A percentile compares a stretch with the other conserved stretches of the same genome.
These are phyloP conservation scores for Podarcis cretensis DNA, from an alignment of 2,113 vertebrate species.

Conservation along the genomic window DNA sequence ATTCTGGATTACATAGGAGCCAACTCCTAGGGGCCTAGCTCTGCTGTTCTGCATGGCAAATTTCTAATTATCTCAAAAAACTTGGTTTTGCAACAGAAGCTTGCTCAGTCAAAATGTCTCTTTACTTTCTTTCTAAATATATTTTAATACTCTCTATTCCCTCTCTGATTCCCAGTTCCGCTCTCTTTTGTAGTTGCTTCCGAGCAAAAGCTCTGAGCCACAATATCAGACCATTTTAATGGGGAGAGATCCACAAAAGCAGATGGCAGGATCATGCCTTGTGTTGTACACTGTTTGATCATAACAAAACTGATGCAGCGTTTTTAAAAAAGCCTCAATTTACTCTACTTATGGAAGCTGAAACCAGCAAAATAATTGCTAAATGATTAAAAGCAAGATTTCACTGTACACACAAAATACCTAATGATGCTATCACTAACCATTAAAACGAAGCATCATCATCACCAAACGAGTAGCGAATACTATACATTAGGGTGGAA, in stretches of 20 bases:
- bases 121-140: fast-evolving
- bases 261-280: not conserved
- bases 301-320: not conserved
- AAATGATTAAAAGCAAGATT: slow-evolving; percentile 22
- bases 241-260: not conserved
- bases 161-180: not conserved
- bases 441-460: slow-evolving; percentile 8
- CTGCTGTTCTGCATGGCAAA: not conserved
- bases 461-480: not conserved
- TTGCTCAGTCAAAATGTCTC: not conserved
- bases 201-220: not conserved
- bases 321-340: not conserved
- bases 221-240: not conserved
- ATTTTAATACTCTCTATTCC: not conserved
- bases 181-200: slow-evolving; percentile 1
- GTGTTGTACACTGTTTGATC: not conserved
- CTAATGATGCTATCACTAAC: not conserved
- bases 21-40: too few relatives aligned
- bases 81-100: not conserved
- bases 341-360: not conserved
- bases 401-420: not conserved
- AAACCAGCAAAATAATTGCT: not conserved
- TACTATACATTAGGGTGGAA: not conserved
- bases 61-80: not conserved
- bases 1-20: too few relatives aligned